A percentile compares a stretch with the other conserved stretches of the same genome.
Conservation (phyloP, 2,797 vertebrate species). For the Spea hammondii region DNA sequence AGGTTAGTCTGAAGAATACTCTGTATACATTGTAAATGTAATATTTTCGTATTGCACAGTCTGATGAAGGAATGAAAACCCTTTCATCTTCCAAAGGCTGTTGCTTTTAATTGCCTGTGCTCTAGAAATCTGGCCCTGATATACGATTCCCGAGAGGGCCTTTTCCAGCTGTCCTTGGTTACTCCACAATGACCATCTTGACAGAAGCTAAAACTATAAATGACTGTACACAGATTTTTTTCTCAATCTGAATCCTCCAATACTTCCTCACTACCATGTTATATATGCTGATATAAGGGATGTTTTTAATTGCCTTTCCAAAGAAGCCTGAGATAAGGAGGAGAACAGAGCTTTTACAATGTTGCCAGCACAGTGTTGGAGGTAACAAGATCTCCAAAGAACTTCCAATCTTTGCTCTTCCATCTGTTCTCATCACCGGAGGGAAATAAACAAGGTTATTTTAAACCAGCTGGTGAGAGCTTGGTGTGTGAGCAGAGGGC, state of each 20-base stretch:
- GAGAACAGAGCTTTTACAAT: not conserved
- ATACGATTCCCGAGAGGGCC: conserved; percentile 21
- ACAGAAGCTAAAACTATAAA: not conserved
- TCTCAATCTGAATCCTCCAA: not conserved
- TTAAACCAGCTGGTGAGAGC: conserved; percentile 39
- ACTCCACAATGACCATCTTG: conserved; percentile 10
- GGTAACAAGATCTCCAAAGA: conserved; percentile 44
- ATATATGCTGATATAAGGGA: not conserved
- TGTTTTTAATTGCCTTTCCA: conserved; percentile 4
- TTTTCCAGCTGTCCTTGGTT: conserved; percentile 36
- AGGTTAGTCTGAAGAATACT: not conserved
- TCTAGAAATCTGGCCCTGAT: conserved; percentile 1
- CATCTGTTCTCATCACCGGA: conserved; percentile 35
- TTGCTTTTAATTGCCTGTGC: conserved; percentile 18
- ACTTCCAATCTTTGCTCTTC: conserved; percentile 25
- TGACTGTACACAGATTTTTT: not conserved
- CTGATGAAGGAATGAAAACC: not conserved
- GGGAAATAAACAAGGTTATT: conserved; percentile 33
- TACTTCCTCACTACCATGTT: not conserved
- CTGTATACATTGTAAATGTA: conserved; percentile 11
- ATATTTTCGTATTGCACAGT: not conserved
- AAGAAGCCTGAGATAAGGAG: not conserved
- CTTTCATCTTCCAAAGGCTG: not conserved
- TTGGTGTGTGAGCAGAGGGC: not conserved
- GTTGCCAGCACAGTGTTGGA: conserved; percentile 13